These are phyloP conservation scores for Drosophila rufa DNA, from an alignment of 1,140 invertebrate species.

Conservation along the genomic window DNA sequence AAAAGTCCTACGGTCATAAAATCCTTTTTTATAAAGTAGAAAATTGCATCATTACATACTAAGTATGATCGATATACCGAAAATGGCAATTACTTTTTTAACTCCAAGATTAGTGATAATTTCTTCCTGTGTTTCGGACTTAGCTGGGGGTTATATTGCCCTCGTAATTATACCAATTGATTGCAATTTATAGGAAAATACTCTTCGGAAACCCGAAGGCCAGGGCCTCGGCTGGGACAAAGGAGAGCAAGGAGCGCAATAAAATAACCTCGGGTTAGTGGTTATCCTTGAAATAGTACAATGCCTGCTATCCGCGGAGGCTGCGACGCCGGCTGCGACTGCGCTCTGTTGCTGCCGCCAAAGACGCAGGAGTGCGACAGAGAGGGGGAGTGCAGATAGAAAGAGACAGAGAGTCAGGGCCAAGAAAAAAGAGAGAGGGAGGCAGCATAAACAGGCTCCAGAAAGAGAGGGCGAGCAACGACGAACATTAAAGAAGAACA, in stretches of 20 bases:
- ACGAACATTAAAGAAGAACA: constrained; percentile 24
- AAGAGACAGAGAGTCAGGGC: background rate
- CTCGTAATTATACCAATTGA: constrained; percentile 78
- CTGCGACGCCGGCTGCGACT: constrained; percentile 51
- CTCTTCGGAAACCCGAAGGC: constrained; percentile 29
- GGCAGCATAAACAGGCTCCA: constrained; percentile 62
- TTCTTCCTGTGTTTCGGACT: constrained; percentile 1
- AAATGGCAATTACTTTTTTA: background rate
- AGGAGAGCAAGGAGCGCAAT: constrained; percentile 20
- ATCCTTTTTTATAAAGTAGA: background rate
- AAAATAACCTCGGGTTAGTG: constrained; percentile 53
- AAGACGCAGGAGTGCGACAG: constrained; percentile 51
- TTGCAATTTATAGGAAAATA: constrained; percentile 77
- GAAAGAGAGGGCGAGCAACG: constrained; percentile 33
- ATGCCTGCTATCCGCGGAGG: constrained; percentile 70
- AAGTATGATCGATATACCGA: too few species aligned
- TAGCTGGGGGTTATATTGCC: constrained; percentile 1
- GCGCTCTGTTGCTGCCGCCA: constrained; percentile 43
- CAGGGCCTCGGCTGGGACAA: constrained; percentile 32
- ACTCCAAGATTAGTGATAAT: background rate
- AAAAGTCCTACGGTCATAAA: too few species aligned
- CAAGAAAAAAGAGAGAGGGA: constrained; percentile 6
- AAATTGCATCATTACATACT: background rate
- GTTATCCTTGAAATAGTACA: constrained; percentile 84
- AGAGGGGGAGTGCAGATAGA: constrained; percentile 29